Conservation (phyloP, 2,797 vertebrate genomes). For the Mycteria americana region DNA sequence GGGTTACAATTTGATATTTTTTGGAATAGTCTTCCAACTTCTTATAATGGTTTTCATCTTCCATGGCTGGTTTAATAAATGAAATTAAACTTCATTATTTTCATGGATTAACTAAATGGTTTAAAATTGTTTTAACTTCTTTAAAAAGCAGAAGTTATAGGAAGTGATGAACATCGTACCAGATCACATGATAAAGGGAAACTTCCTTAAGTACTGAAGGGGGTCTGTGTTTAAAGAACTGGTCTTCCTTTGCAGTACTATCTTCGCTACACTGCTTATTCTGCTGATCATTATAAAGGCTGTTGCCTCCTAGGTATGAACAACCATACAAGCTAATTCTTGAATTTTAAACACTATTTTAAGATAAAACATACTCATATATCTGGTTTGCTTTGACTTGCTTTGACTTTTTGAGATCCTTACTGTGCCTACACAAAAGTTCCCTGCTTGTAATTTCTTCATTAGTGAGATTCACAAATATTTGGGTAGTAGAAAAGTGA, state of each 20-base stretch:
- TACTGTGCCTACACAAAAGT: neutral
- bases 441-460: neutral
- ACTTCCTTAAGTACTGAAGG: neutral
- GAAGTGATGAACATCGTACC: neutral
- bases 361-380: neutral
- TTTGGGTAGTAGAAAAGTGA: neutral
- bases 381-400: neutral
- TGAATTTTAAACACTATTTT: neutral
- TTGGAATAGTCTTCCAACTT: neutral
- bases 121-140: neutral
- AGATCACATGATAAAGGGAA: neutral
- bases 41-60: neutral
- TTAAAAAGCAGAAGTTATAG: neutral
- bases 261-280: neutral
- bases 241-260: neutral
- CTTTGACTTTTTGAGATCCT: neutral
- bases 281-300: neutral
- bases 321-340: neutral
- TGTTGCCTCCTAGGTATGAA: neutral
- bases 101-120: neutral
- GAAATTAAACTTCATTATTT: neutral
- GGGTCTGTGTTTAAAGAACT: neutral
- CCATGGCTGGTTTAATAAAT: neutral
- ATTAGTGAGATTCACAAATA: neutral
- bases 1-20: accelerated